Percentiles rank a stretch among this genome's conserved stretches.
These are phyloP conservation scores for Tonatia bakeri DNA, from an alignment of 2,113 vertebrate genomes.

Conservation along the genomic window DNA sequence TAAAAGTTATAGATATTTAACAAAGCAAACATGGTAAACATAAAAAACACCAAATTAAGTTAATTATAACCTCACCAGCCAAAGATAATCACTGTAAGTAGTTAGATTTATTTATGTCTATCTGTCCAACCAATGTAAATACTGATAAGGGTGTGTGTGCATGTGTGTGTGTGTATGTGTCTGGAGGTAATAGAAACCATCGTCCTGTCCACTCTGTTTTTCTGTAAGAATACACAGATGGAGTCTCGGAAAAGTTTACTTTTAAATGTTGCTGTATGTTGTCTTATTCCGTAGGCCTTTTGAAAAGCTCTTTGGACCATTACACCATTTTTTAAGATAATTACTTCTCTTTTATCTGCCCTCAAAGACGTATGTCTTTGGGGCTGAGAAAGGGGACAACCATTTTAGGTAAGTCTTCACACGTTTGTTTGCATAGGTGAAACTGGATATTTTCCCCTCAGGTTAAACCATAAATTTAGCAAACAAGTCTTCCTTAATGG, in stretches of 20 bases:
- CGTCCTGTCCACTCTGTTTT: background rate
- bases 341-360: background rate
- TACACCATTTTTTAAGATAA: background rate
- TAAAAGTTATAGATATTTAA: background rate
- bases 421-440: background rate
- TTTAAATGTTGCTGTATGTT: background rate
- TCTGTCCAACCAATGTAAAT: background rate
- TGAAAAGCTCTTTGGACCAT: background rate
- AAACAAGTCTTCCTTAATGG: background rate
- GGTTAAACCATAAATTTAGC: background rate
- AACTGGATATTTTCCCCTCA: background rate
- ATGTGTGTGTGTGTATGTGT: background rate
- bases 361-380: background rate
- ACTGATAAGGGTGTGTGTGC: background rate
- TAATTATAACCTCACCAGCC: background rate
- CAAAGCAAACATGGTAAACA: background rate
- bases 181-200: background rate
- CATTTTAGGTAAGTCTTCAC: background rate
- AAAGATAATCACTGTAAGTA: background rate
- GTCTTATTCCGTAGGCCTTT: background rate
- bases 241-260: background rate
- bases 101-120: background rate
- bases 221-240: background rate
- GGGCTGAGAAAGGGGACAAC: rapidly evolving
- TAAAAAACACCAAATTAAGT: background rate